Evolutionary conservation across 1,140 invertebrate genomes (phyloP).

Genomic region (Bombus pyrosoma): DNA sequence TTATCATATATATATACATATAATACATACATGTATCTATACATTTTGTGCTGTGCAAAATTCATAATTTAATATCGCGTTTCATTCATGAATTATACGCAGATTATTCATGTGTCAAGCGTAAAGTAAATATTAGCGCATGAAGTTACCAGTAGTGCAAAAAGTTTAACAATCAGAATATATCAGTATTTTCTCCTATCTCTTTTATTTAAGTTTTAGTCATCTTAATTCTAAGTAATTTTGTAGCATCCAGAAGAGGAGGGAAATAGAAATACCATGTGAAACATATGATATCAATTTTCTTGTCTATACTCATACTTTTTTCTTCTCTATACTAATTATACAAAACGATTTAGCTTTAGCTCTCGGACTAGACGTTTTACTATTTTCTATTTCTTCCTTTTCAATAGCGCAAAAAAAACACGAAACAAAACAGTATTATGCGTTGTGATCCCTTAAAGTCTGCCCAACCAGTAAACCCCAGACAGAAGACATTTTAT

Average conservation of each 20-base stretch:
- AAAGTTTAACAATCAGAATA: conserved; percentile 14
- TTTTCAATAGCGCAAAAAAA: conserved; percentile 51
- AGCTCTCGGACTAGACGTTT: too few relatives aligned
- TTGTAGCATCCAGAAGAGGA: conserved; percentile 11
- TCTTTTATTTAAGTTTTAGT: not conserved
- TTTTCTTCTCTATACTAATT: not conserved
- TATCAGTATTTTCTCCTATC: conserved; percentile 29
- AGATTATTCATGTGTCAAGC: conserved; percentile 12
- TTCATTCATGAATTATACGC: conserved; percentile 17
- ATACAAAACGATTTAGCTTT: not conserved
- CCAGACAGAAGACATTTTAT: conserved; percentile 4
- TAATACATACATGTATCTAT: conserved; percentile 1
- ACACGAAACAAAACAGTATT: conserved; percentile 77
- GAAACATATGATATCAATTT: not conserved
- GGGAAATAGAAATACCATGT: conserved; percentile 3
- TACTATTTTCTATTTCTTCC: conserved; percentile 24
- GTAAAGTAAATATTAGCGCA: conserved; percentile 7
- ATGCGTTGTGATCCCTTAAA: conserved; percentile 75
- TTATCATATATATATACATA: conserved; percentile 50
- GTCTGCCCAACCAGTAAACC: conserved; percentile 18
- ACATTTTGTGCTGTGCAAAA: conserved; percentile 20
- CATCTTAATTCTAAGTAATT: conserved; percentile 11
- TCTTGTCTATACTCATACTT: not conserved
- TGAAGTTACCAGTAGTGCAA: not conserved
- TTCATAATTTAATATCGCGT: conserved; percentile 12